Percentiles rank a stretch among this genome's conserved stretches.
Evolutionary conservation across 2,888 invertebrate species (phyloP).

Genomic region (Pantelozetes paolii): DNA sequence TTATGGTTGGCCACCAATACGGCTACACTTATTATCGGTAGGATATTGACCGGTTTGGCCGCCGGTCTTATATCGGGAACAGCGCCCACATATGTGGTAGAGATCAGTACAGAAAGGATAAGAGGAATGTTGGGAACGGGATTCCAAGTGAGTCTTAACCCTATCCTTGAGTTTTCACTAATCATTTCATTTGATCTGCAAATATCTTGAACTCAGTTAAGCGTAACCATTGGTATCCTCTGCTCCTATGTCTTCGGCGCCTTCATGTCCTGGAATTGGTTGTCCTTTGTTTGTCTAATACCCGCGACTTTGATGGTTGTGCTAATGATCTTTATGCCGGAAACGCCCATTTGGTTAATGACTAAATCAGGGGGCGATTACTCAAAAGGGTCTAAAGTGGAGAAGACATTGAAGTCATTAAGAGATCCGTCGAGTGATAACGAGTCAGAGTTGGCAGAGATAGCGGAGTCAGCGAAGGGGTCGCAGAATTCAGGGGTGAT

Average conservation of each 20-base stretch:
- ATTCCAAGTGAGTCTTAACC: conserved; percentile 44
- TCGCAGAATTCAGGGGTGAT: conserved; percentile 5
- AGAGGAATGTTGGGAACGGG: conserved; percentile 46
- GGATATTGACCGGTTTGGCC: conserved; percentile 45
- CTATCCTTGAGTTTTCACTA: no score
- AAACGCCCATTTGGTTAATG: conserved; percentile 47
- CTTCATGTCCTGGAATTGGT: conserved; percentile 43
- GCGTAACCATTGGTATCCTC: conserved; percentile 45
- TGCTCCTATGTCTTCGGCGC: conserved; percentile 43
- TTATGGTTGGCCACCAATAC: conserved; percentile 48
- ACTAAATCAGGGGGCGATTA: conserved; percentile 18
- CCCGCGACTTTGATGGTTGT: conserved; percentile 14
- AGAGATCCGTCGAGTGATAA: conserved; percentile 48
- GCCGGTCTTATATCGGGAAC: conserved; percentile 46
- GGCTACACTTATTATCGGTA: conserved; percentile 44
- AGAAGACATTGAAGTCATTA: conserved; percentile 50
- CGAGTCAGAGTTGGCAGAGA: conserved; percentile 40
- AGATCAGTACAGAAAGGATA: conserved; percentile 46
- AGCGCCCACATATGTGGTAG: conserved; percentile 46
- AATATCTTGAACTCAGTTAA: conserved; percentile 34
- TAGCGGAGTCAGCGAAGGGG: conserved; percentile 29
- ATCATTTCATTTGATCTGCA: no score
- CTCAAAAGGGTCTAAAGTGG: conserved; percentile 40
- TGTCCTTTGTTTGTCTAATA: conserved; percentile 41
- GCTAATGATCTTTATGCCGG: conserved; percentile 44